Base-by-base conservation (phyloP, 2,113 vertebrate genomes). In the Muntiacus muntjak region DNA sequence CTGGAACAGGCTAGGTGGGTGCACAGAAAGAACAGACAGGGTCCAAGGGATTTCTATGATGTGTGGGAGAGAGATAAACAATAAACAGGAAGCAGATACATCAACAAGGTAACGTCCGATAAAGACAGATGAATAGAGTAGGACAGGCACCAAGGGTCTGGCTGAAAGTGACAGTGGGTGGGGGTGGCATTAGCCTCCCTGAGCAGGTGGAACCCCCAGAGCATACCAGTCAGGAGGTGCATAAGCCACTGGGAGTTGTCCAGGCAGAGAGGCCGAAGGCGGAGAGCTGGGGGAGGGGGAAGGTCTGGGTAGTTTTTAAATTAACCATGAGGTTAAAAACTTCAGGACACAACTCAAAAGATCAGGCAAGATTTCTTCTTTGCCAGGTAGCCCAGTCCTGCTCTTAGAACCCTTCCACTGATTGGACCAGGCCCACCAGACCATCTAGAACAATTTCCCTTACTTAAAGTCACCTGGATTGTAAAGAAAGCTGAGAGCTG, bases 161-260 rank as follows among this genome's bases (percentile, higher is more conserved):
- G 12, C 25, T 28, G 43, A 50, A 7, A 40, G 11, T 28, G 25
- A 16, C 33, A 1, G 2, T 10, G 6, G 11, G 57, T 1, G 16
- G 15, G 33, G 4, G 45, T 17, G 21, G 0, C 85, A 50, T 28
- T 7, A 28, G n/a, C 7, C 5, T 7, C 28, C 52, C 30, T 25
- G 16, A 71, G 58, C 45, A 28, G 74, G 36, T 23, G 23, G 52
- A 25, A 10, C 1, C 14, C 19, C 54, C 1, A 5, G 17, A 36
- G 58, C 2, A 40, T 7, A 4, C 60, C 9, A 23, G 36, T 47
- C 13, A 1, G 1, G 36, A 1, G n/a, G 28, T 14, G 7, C 0
- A 1, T 71, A 50, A 26, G 57, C 40, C 45, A 0, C 0, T 21
- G 55, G 36, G 9, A 1, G 47, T 30, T 2, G 36, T 45, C 21